Conservation (phyloP, 2,888 invertebrate species). For the Drosophila mercatorum region DNA sequence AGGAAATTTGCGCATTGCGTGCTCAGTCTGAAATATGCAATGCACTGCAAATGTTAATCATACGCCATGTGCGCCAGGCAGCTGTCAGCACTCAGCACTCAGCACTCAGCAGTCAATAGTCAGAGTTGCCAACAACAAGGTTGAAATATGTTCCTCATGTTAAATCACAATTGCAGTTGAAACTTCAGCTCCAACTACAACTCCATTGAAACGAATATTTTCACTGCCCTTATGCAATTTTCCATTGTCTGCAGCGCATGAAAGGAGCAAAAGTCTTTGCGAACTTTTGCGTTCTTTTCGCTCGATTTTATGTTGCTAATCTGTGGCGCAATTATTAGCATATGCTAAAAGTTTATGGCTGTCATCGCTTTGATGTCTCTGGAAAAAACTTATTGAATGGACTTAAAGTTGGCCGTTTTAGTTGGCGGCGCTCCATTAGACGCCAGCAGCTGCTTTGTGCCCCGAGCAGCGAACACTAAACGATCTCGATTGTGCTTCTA, state of each 20-base stretch:
- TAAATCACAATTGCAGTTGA: constrained; percentile 23
- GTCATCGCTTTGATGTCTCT: constrained; percentile 60
- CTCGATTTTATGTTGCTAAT: constrained; percentile 42
- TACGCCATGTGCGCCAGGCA: constrained; percentile 60
- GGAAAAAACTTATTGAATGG: constrained; percentile 49
- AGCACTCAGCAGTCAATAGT: background rate
- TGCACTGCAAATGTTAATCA: constrained; percentile 62
- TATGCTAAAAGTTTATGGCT: constrained; percentile 49
- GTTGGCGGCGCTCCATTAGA: constrained; percentile 62
- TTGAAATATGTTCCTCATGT: constrained; percentile 13
- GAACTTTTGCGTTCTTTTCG: constrained; percentile 21
- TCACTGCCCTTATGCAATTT: constrained; percentile 15
- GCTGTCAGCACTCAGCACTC: constrained; percentile 16
- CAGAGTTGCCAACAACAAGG: constrained; percentile 3
- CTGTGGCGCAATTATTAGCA: constrained; percentile 54
- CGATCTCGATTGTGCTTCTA: constrained; percentile 51
- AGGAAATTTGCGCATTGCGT: constrained; percentile 48
- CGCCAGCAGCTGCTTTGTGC: constrained; percentile 44
- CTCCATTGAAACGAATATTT: constrained; percentile 9
- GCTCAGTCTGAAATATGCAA: constrained; percentile 55
- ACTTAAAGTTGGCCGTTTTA: constrained; percentile 33
- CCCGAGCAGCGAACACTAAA: constrained; percentile 45
- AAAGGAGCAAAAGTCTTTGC: constrained; percentile 15
- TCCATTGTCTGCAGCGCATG: constrained; percentile 19
- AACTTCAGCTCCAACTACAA: background rate